Evolutionary conservation across 2,797 vertebrate genomes (phyloP).

Genomic region (Heliangelus exortis): DNA sequence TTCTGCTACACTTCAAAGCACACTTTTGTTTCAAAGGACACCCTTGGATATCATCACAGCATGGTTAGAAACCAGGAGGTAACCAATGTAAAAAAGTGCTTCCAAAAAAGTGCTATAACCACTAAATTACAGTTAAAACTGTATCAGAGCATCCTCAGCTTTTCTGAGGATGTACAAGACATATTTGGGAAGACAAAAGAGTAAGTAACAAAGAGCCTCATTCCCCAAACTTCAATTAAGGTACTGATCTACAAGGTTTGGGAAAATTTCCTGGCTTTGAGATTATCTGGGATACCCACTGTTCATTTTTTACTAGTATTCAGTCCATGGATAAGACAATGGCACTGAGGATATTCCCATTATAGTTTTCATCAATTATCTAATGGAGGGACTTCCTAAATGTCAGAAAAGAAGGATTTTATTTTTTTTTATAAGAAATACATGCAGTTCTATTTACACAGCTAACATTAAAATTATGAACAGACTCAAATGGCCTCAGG

Average conservation of each 20-base stretch:
- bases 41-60: not conserved
- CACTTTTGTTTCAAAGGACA: not conserved
- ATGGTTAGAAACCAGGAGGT: not conserved
- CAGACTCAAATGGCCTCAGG: not conserved
- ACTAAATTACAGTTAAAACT: not conserved
- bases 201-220: not conserved
- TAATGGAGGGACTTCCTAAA: fast-evolving
- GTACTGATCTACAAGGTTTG: not conserved
- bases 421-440: not conserved
- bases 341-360: not conserved
- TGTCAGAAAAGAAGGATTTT: fast-evolving
- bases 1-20: not conserved
- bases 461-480: not conserved
- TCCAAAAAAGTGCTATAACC: not conserved
- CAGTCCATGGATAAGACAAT: not conserved
- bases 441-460: not conserved
- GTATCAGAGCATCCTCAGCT: not conserved
- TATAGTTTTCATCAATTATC: not conserved
- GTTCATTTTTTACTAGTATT: not conserved
- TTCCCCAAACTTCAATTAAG: not conserved
- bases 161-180: not conserved
- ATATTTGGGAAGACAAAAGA: not conserved
- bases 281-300: not conserved
- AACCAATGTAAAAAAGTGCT: not conserved
- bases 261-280: not conserved